Conservation (phyloP, 2,888 invertebrate genomes). For the Lithophane socia region DNA sequence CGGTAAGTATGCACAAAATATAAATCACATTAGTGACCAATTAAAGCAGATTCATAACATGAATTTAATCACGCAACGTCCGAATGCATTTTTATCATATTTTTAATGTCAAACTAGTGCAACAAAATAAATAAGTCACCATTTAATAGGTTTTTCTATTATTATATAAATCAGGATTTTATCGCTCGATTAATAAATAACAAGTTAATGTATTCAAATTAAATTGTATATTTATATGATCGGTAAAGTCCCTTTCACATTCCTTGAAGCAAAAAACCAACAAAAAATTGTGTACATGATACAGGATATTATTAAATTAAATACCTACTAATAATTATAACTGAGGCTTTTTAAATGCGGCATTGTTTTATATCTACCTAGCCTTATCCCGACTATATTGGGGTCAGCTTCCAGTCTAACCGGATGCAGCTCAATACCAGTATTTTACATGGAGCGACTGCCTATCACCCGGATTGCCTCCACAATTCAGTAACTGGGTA, state of each 20-base stretch:
- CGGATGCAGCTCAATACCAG: too few relatives aligned
- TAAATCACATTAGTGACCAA: slow-evolving; percentile 3
- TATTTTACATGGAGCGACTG: too few relatives aligned
- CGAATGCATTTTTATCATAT: slow-evolving; percentile 17
- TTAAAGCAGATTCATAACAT: background rate
- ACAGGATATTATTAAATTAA: slow-evolving; percentile 49
- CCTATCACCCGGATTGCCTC: too few relatives aligned
- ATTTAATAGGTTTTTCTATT: slow-evolving; percentile 34
- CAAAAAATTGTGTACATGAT: slow-evolving; percentile 50
- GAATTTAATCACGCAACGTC: background rate
- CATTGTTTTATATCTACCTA: slow-evolving; percentile 10
- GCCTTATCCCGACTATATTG: too few relatives aligned
- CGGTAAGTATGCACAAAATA: background rate
- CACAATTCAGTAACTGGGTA: too few relatives aligned
- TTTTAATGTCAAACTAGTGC: slow-evolving; percentile 51
- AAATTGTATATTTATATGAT: slow-evolving; percentile 37
- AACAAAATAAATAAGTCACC: slow-evolving; percentile 45
- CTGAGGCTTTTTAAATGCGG: background rate
- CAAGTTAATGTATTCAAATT: slow-evolving; percentile 46
- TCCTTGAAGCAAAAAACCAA: slow-evolving; percentile 54
- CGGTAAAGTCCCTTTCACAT: slow-evolving; percentile 61
- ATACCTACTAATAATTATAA: slow-evolving; percentile 30
- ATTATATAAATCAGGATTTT: slow-evolving; percentile 24
- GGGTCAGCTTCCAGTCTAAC: too few relatives aligned
- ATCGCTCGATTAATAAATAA: slow-evolving; percentile 34